These are phyloP conservation scores for Drosophila rellima DNA, from an alignment of 2,888 invertebrate species.

Conservation along the genomic window DNA sequence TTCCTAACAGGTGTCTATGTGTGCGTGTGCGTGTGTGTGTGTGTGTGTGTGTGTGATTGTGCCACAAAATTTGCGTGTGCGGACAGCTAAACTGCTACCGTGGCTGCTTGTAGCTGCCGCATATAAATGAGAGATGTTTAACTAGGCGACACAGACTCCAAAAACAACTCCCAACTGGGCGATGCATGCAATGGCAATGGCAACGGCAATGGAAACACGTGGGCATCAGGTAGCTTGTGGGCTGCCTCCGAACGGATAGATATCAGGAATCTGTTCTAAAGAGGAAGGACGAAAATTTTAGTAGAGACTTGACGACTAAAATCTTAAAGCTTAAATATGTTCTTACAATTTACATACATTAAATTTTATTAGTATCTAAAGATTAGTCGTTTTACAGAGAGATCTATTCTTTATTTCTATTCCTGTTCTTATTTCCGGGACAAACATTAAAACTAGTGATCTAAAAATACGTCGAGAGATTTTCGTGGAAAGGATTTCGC, in stretches of 20 bases:
- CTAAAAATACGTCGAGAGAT: too few species aligned
- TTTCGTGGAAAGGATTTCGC: too few species aligned
- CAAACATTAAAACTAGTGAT: too few species aligned
- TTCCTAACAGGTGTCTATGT: constrained; percentile 34
- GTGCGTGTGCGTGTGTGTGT: constrained; percentile 34
- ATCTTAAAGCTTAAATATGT: neutral
- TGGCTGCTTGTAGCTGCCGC: constrained; percentile 56
- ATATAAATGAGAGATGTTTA: constrained; percentile 82
- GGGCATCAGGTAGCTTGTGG: constrained; percentile 30
- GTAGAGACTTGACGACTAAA: neutral
- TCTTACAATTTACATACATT: too few species aligned
- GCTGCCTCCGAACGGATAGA: neutral
- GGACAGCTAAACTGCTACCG: constrained; percentile 79
- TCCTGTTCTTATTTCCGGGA: neutral
- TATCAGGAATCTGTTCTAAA: neutral
- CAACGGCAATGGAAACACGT: constrained; percentile 26
- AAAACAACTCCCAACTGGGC: constrained; percentile 28
- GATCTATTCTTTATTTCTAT: neutral
- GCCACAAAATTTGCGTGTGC: constrained; percentile 78
- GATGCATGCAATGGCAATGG: constrained; percentile 46
- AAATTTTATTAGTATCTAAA: too few species aligned
- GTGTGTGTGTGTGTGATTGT: constrained; percentile 40
- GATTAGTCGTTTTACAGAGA: too few species aligned
- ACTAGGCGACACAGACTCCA: constrained; percentile 71
- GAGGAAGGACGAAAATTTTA: neutral